Evolutionary conservation across 2,113 vertebrate species (phyloP).

Genomic region (Echinops telfairi): DNA sequence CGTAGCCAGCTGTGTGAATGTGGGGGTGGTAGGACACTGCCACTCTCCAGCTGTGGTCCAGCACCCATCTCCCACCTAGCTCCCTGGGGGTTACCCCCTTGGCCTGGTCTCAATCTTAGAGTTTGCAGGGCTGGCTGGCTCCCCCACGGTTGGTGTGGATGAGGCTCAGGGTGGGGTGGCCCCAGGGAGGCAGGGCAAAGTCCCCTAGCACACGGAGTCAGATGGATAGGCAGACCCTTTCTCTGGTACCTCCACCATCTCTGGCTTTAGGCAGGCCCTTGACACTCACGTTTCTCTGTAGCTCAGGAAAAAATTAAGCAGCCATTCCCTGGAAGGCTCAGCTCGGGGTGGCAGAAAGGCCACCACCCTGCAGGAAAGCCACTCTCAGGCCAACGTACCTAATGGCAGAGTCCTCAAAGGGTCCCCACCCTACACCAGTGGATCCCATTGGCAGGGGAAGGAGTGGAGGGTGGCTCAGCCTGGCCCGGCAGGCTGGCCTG

Average conservation of each 20-base stretch:
- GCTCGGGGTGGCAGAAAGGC: not conserved
- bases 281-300: not conserved
- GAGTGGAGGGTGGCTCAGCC: no score
- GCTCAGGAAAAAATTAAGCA: not conserved
- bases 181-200: not conserved
- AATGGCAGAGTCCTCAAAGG: not conserved
- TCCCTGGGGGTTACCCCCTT: not conserved
- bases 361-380: not conserved
- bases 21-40: no score
- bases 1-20: no score
- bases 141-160: not conserved
- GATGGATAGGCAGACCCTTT: not conserved
- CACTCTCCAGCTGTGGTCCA: no score
- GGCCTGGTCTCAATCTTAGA: not conserved
- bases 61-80: no score
- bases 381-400: no score
- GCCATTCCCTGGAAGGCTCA: not conserved
- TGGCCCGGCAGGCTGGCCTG: no score
- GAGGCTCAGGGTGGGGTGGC: not conserved
- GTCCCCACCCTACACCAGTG: not conserved
- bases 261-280: not conserved
- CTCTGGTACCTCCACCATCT: not conserved
- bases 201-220: fast-evolving
- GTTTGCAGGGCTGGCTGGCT: not conserved
- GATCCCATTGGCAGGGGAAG: no score